Evolutionary conservation across 1,140 invertebrate species (phyloP), one percentile per base, ranked within the genome.

Genomic region (Caenorhabditis brenneri): DNA sequence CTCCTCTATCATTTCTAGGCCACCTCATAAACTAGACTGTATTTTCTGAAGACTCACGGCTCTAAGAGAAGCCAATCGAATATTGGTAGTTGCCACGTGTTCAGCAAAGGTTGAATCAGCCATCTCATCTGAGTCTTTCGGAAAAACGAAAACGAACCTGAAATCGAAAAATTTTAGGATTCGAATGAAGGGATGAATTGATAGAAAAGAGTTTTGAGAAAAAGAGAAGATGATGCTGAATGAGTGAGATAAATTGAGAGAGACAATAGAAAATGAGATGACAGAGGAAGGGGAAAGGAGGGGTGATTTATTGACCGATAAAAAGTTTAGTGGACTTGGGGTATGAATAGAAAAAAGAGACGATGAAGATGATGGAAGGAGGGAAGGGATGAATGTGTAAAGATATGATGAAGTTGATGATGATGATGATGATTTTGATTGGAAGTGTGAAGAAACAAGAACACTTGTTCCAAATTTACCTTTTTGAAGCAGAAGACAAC

Each of bases 61-160:
- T 74, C 36, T 74, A 10, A 74, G 65, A 2, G 65, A 74, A 46
- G 65, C 65, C 19, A 74, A n/a, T 42, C 65, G 65, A 74, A 2
- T 74, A 31, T 74, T 74, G 36, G 65, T 74, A 15, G 65, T 74
- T 31, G 65, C 65, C 65, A 74, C 65, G 65, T 74, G 65, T 31
- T 74, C 65, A 31, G 65, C 65, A 42, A 74, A 74, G 33, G 65
- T 74, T 24, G 65, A 42, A 74, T 74, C 65, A 74, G 65, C 65
- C 65, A 74, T 74, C 15, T 39, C 53, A 55, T 55, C 65, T 29
- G 65, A 31, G 12, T 33, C 24, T 19, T 74, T 31, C 24, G 24
- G 7, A 55, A n/a, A n/a, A 4, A 19, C 4, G 49, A 36, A 42
- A 42, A 42, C 7, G 33, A 31, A 24, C 65, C 65, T 74, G 33